Evolutionary conservation across 2,888 invertebrate species (phyloP), one percentile per base, ranked within the genome.

Genomic region (Scaptomyza parva): DNA sequence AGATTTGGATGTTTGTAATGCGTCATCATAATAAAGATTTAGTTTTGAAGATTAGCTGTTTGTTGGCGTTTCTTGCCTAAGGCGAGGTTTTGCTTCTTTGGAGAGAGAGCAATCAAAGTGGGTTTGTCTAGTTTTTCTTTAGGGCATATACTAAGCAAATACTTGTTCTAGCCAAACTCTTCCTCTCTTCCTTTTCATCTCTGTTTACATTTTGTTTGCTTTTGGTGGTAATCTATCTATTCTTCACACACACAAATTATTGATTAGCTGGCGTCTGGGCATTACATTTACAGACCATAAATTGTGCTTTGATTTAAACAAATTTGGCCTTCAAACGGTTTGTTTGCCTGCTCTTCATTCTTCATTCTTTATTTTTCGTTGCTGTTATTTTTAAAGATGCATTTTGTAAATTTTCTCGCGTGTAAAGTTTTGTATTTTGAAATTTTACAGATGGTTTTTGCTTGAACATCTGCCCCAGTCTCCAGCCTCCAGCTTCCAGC

Each of bases 381-480:
- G 28, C 14, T 18, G 40, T 54, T 57, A 18, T 37, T 59, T 61
- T 61, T 50, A 41, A 26, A 28, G 35, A 44, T 60, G 14, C 22
- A 18, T 60, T 60, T 33, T 12, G 6, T n/a, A 22, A 30, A 48
- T 48, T 44, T 18, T 18, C 30, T 51, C 18, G 47, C 18, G 47
- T 53, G 45, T 35, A 53, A 64, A 71, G 24, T 5, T 8, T 50
- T 40, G 65, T 57, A 26, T 50, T 60, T 59, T 44, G 63, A 78
- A 61, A 75, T 85, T 44, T 54, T 63, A 63, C 85, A 79, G 71
- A 84, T 81, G 78, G 22, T 43, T 14, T 44, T 45, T 45, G 60
- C 9, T 39, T 35, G 14, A 14, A 35, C 48, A 48, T 47, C 30
- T 11, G 47, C 17, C 45, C 26, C 28, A 17, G 45, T 4, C n/a